Percentiles rank a stretch among this genome's conserved stretches.
These are phyloP conservation scores for Crotalus tigris DNA, from an alignment of 2,113 vertebrate species.

Conservation along the genomic window DNA sequence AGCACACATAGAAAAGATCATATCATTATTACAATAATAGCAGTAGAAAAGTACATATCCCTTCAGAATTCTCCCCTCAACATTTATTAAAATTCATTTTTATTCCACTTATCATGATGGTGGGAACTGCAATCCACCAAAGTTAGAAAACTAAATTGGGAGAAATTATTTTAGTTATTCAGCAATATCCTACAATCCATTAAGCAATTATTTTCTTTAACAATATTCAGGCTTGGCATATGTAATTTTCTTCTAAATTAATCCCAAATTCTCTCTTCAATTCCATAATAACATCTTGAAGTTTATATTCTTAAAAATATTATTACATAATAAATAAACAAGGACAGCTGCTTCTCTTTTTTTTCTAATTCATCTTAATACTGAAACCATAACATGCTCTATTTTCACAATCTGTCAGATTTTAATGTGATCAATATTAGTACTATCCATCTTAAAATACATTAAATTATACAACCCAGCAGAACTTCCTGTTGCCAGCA, in stretches of 20 bases:
- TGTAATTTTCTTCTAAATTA: neutral
- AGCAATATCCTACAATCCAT: neutral
- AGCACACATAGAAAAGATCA: neutral
- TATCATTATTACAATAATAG: neutral
- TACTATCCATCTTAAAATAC: neutral
- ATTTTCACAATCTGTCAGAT: neutral
- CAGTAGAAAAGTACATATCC: neutral
- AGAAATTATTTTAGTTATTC: neutral
- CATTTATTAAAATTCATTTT: neutral
- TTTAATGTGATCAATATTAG: neutral
- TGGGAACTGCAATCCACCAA: neutral
- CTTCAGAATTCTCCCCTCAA: neutral
- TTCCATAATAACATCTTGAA: neutral
- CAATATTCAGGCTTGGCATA: neutral
- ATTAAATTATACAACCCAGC: neutral
- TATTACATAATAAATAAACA: neutral
- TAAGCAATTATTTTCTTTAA: neutral
- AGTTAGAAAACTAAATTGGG: neutral
- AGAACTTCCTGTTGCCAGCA: neutral
- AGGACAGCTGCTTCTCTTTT: neutral
- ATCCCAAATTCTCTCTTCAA: neutral
- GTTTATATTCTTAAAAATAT: neutral
- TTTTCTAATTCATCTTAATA: neutral
- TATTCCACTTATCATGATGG: neutral
- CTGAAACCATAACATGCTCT: neutral